Conservation (phyloP, 1,140 invertebrate genomes). For the Panagrolaimus sp. region DNA sequence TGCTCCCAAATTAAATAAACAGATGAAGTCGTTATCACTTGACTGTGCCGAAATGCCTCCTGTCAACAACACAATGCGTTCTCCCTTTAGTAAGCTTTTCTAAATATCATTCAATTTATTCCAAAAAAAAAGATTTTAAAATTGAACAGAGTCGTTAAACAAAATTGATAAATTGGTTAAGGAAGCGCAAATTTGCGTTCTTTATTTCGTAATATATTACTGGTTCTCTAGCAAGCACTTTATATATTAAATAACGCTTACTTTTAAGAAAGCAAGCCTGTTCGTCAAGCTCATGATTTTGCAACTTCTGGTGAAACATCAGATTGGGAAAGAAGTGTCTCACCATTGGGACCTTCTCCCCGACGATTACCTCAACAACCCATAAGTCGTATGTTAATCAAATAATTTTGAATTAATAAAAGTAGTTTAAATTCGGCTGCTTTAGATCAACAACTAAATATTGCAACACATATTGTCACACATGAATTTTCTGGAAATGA, state of each 20-base stretch:
- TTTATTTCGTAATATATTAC: too few species aligned
- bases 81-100: constrained; percentile 27
- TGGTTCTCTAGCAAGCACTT: neutral
- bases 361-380: constrained; percentile 25
- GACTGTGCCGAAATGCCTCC: constrained; percentile 59
- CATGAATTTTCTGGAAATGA: constrained; percentile 49
- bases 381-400: neutral
- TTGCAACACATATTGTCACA: constrained; percentile 47
- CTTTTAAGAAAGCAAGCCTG: constrained; percentile 34
- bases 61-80: constrained; percentile 31
- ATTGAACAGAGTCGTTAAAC: neutral
- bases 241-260: neutral
- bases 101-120: neutral
- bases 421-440: too few species aligned
- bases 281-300: constrained; percentile 37
- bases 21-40: constrained; percentile 58
- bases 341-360: constrained; percentile 29
- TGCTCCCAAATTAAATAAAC: constrained; percentile 56
- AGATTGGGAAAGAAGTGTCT: constrained; percentile 43
- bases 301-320: constrained; percentile 34
- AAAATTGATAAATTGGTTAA: too few species aligned
- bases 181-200: too few species aligned
- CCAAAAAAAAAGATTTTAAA: too few species aligned
- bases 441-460: neutral
- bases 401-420: too few species aligned